Base-by-base conservation (phyloP, 2,797 vertebrate genomes). In the Xyrichtys novacula region DNA sequence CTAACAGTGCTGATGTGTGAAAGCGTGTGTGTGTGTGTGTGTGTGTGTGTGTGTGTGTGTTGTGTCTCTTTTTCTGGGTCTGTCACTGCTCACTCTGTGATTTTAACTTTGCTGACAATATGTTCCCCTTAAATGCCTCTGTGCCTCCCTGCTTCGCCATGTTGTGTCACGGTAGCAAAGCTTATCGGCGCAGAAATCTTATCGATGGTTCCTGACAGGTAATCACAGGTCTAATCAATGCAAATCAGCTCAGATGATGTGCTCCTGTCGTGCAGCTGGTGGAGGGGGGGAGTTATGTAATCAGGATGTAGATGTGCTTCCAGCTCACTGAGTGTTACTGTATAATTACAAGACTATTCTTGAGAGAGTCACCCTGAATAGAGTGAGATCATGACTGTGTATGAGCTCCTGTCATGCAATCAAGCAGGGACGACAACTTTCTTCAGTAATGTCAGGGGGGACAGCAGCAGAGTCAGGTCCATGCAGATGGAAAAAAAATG, bases 241-340 rank as follows among this genome's bases (percentile, higher is more conserved):
- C 58, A 66, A 69, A 75, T 83, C 50, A 74, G 44, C 47, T 69
- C 44, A 29, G 59, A 84, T 76, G 58, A 74, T 65, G 65, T 43
- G 53, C 36, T 1, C 4, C 67, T 39, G 39, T 60, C 75, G 89
- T 80, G 65, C 1, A 40, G 19, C 23, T 58, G 66, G n/a, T n/a
- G 71, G 59, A 52, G 65, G 7, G 39, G 12, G 1, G 48, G 62
- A 61, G 40, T 71, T 74, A 64, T 44, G 23, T 62, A 83, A 83
- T 86, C 83, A 87, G 31, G 63, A 78, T 66, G 65, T 67, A 56
- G 69, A 80, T 71, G 70, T 34, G 61, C 46, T 76, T 82, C 38
- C 40, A 66, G 56, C 65, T 69, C 73, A 61, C 31, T 29, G 65
- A 79, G 75, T 43, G 66, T 55, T 71, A 70, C 34, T 8, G 7